Base-by-base conservation (phyloP, 1,140 invertebrate genomes). In the Lordiphosa mommai region DNA sequence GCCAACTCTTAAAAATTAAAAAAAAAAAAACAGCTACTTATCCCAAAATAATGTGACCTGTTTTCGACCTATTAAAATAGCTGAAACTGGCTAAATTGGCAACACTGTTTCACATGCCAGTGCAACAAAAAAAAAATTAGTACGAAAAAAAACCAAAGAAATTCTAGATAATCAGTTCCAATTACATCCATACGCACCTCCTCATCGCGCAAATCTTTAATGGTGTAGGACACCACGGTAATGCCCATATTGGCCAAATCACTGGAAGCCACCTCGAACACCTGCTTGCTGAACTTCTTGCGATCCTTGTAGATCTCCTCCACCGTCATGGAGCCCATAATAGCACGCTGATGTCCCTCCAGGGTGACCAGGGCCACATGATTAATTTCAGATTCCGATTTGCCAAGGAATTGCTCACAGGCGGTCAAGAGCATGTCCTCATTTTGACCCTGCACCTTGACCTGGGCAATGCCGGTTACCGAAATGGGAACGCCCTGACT, bases 241-340 rank as follows among this genome's bases (percentile, higher is more conserved):
- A 99, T 98, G 8, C 98, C 97, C 97, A 99, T 99, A 88, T 98
- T 98, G 58, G 98, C 96, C 52, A 99, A 91, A 91, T 99, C 97
- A 58, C 96, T 97, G 12, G 96, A 98, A 6, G 95, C 95, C 6
- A 97, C 96, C 91, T 97, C 96, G 76, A 97, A 98, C 2, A 98
- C 96, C 91, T 98, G 96, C 89, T 98, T 98, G 65, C 97, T 98
- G 90, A 99, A 99, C 90, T 99, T 99, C 91, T 99, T 99, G 40
- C 98, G 92, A 89, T 99, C 98, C 90, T 99, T 99, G 90, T 99
- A 99, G 87, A 99, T 99, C 91, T 99, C 98, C 91, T 99, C 97
- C 7, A 99, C 97, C 29, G 97, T 98, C 97, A 99, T 99, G 61
- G 96, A 97, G 5, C 98, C 98, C 97, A 99, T 99, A 55, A 99